Conservation (phyloP, 2,797 vertebrate genomes). For the Pitangus sulphuratus region DNA sequence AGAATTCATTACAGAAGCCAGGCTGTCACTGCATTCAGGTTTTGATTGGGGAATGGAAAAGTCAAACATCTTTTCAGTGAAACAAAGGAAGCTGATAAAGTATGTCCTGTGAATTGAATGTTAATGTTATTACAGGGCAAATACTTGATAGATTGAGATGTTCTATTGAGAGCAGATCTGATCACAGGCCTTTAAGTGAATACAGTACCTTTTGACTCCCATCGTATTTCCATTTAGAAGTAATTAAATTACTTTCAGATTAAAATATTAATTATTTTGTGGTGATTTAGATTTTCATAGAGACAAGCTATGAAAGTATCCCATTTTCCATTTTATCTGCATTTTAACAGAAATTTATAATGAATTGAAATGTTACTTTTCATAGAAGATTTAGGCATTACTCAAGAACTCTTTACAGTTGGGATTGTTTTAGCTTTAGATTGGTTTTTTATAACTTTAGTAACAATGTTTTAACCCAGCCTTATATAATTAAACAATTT, state of each 20-base stretch:
- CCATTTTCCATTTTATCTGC: background rate
- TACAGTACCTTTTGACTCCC: background rate
- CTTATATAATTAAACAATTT: background rate
- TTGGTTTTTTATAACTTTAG: background rate
- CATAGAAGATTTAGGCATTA: background rate
- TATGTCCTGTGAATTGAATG: background rate
- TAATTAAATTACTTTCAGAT: constrained; percentile 7
- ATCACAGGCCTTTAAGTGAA: background rate
- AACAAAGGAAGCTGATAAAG: constrained; percentile 5
- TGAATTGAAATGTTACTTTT: background rate
- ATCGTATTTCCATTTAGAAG: background rate
- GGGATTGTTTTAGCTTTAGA: background rate
- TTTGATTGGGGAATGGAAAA: background rate
- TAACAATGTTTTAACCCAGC: background rate
- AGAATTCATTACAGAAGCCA: background rate
- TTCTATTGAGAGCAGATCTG: background rate
- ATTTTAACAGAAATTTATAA: background rate
- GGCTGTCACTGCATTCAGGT: background rate
- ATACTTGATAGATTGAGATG: background rate
- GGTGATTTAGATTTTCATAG: background rate
- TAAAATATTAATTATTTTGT: background rate
- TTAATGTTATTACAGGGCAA: background rate
- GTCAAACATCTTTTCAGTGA: background rate
- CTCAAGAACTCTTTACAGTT: background rate
- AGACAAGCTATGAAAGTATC: background rate